Evolutionary conservation across 1,140 invertebrate genomes (phyloP).

Genomic region (Camponotus floridanus): DNA sequence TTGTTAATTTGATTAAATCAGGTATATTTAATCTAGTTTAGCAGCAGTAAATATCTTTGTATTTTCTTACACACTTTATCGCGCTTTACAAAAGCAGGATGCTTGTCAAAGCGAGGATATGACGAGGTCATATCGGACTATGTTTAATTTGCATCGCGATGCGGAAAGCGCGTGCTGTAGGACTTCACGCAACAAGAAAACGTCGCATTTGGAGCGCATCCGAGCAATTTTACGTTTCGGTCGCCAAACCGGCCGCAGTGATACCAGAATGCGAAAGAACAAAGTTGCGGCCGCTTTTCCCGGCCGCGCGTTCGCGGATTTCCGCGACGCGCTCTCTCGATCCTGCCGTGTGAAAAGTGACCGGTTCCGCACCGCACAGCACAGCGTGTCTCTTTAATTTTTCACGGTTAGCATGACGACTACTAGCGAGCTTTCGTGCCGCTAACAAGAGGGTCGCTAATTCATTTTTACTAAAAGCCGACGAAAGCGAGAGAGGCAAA

Average conservation of each 20-base stretch:
- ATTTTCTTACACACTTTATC: background rate
- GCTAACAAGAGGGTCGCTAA: background rate
- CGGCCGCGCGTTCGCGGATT: background rate
- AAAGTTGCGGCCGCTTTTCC: conserved; percentile 23
- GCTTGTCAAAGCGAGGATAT: background rate
- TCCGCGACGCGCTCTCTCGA: conserved; percentile 22
- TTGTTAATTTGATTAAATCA: background rate
- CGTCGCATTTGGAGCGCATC: conserved; percentile 37
- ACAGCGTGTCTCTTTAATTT: conserved; percentile 34
- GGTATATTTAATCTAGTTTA: background rate
- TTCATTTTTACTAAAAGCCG: conserved; percentile 10
- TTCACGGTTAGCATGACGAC: conserved; percentile 1
- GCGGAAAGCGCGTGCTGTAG: background rate
- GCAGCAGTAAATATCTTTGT: too few relatives aligned
- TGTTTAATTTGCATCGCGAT: conserved; percentile 4
- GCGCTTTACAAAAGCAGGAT: background rate
- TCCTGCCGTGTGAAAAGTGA: conserved; percentile 4
- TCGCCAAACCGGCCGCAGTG: conserved; percentile 7
- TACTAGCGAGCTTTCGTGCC: background rate
- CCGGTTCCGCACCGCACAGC: background rate
- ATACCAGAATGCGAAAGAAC: conserved; percentile 5
- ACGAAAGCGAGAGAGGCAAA: conserved; percentile 3
- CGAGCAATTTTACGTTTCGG: conserved; percentile 31
- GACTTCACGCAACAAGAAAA: background rate
- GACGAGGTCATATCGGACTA: background rate